Base-by-base conservation (phyloP, 2,888 invertebrate species). In the Eurytoma californica region DNA sequence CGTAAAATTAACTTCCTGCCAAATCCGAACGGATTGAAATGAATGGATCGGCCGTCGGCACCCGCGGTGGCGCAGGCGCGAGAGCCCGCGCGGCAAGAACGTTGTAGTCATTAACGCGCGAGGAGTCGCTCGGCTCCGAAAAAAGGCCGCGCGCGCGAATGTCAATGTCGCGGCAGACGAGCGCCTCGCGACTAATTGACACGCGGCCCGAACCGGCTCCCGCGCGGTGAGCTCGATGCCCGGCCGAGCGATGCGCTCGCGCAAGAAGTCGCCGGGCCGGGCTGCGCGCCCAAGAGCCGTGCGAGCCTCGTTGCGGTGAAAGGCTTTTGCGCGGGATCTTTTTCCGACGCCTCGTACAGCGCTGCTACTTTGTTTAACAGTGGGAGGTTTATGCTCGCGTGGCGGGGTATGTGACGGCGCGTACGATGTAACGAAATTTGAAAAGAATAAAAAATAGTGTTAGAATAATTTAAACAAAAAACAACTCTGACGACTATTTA, bases 101-200 rank as follows among this genome's bases (percentile, higher is more conserved):
- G 7, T 24, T 55, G 47, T 53, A 16, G 12, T n/a, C 16, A 47
- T 39, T 39, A 39, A 39, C 39, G 47, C n/a, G n/a, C 20, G 4
- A 14, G 4, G 14, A 30, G 14, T 7, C 20, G 24, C 24, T 24
- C 16, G 24, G 24, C 18, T 12, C 20, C 47, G 49, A 70, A 70
- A 70, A 57, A 63, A 63, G 57, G 12, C 2, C 14, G 1, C 16
- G 49, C 39, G 14, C 5, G 16, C 57, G 77, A 72, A 77, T 77
- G 72, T 72, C 72, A 78, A 73, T 72, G 72, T 55, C 77, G n/a
- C 14, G 60, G 49, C 58, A 60, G 55, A 63, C 28, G 73, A 51
- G 60, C 67, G 61, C 28, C 16, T n/a, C 61, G 60, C 60, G 68
- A 63, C 68, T 78, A 78, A 78, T 78, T 78, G 72, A 78, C 78